Evolutionary conservation across 2,797 vertebrate genomes (phyloP).

Genomic region (Erethizon dorsatum): DNA sequence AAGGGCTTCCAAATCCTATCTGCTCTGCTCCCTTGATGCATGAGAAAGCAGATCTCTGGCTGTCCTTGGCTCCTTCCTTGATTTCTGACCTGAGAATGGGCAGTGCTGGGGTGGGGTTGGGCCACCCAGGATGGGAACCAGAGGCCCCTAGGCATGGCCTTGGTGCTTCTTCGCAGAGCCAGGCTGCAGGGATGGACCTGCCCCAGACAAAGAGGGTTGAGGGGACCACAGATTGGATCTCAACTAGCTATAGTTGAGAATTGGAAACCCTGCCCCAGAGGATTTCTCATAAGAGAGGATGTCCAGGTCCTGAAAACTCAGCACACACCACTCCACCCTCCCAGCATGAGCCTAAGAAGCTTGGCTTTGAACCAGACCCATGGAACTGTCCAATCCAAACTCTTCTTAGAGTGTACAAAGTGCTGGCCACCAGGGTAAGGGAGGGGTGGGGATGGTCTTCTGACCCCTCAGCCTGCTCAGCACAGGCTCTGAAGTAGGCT

Average conservation of each 20-base stretch:
- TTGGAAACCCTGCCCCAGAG: not conserved
- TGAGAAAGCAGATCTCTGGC: not conserved
- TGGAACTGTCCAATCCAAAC: not conserved
- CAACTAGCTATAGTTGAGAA: not conserved
- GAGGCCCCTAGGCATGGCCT: not conserved
- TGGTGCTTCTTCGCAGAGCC: not conserved
- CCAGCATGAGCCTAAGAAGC: not conserved
- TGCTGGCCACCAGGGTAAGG: not conserved
- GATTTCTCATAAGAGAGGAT: not conserved
- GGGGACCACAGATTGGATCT: not conserved
- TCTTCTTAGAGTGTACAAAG: not conserved
- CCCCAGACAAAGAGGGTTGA: not conserved
- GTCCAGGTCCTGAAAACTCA: not conserved
- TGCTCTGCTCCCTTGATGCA: not conserved
- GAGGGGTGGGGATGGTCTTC: not conserved
- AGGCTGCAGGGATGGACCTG: not conserved
- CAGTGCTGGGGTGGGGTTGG: not conserved
- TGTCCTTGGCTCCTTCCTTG: not conserved
- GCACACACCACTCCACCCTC: not conserved
- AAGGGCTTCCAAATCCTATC: not conserved
- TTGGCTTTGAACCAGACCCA: not conserved
- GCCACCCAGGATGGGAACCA: not conserved
- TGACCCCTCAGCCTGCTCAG: not conserved
- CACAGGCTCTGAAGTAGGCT: not conserved
- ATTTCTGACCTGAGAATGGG: constrained; percentile 6